Evolutionary conservation across 1,140 invertebrate species (phyloP).

Genomic region (Lordiphosa mommai): DNA sequence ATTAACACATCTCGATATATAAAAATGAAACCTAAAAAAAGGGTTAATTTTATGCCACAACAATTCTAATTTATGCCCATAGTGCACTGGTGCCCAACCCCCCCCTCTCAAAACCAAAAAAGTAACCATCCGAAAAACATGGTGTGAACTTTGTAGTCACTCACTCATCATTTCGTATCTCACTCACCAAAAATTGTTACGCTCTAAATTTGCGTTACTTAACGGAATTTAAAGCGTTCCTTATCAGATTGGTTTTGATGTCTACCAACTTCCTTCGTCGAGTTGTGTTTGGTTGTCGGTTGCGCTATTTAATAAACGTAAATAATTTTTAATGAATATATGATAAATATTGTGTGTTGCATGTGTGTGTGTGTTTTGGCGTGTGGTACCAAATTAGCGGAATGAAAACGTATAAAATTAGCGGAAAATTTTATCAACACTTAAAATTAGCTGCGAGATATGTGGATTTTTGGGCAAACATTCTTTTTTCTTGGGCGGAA

Average conservation of each 20-base stretch:
- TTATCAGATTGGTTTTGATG: constrained; percentile 76
- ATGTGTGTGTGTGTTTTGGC: constrained; percentile 19
- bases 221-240: constrained; percentile 78
- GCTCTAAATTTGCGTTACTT: constrained; percentile 78
- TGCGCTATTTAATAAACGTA: constrained; percentile 54
- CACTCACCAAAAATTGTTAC: constrained; percentile 29
- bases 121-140: constrained; percentile 5
- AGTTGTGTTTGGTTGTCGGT: constrained; percentile 9
- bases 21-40: no score
- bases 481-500: constrained; percentile 2
- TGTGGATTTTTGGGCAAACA: constrained; percentile 2
- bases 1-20: no score
- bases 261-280: constrained; percentile 7
- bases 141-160: constrained; percentile 3
- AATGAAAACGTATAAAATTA: constrained; percentile 62
- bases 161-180: constrained; percentile 6
- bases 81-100: no score
- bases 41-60: no score
- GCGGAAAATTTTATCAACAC: constrained; percentile 66
- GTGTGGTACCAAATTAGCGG: constrained; percentile 23
- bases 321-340: constrained; percentile 76
- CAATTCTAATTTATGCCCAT: no score
- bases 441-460: constrained; percentile 22
- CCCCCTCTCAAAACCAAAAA: not conserved
- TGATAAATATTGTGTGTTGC: constrained; percentile 48